Conservation (phyloP, 2,113 vertebrate genomes). For the Malaclemys terrapin region DNA sequence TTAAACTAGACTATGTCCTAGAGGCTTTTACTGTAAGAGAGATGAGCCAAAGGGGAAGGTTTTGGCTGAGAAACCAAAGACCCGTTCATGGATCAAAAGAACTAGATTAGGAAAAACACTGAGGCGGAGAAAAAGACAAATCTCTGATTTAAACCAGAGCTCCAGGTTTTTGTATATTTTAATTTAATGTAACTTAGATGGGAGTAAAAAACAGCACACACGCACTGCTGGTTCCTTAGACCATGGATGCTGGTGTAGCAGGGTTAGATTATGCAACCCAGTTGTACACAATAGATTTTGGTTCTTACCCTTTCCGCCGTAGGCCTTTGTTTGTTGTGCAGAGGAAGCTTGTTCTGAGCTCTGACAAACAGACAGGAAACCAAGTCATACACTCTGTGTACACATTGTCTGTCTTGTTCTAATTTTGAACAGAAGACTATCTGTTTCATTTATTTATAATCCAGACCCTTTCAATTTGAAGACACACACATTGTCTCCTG, state of each 20-base stretch:
- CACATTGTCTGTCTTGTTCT: constrained; percentile 64
- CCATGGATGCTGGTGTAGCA: neutral
- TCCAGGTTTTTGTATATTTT: neutral
- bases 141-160: neutral
- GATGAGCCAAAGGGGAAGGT: rapidly evolving
- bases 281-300: constrained; percentile 44
- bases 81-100: constrained; percentile 23
- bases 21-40: neutral
- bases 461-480: neutral
- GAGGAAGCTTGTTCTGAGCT: constrained; percentile 79
- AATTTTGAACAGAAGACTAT: constrained; percentile 74
- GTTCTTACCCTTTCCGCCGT: constrained; percentile 76
- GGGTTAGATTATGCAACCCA: constrained; percentile 37
- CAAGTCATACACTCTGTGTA: constrained; percentile 47
- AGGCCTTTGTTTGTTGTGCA: constrained; percentile 41
- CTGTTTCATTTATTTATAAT: constrained; percentile 76
- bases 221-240: too few species aligned
- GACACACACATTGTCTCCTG: neutral
- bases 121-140: neutral
- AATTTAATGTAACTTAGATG: neutral
- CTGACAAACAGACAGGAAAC: constrained; percentile 82
- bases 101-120: neutral
- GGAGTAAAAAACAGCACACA: neutral
- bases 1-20: neutral
- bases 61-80: constrained; percentile 51